These are phyloP conservation scores for Gobio gobio DNA, from an alignment of 2,113 vertebrate genomes.

Conservation along the genomic window DNA sequence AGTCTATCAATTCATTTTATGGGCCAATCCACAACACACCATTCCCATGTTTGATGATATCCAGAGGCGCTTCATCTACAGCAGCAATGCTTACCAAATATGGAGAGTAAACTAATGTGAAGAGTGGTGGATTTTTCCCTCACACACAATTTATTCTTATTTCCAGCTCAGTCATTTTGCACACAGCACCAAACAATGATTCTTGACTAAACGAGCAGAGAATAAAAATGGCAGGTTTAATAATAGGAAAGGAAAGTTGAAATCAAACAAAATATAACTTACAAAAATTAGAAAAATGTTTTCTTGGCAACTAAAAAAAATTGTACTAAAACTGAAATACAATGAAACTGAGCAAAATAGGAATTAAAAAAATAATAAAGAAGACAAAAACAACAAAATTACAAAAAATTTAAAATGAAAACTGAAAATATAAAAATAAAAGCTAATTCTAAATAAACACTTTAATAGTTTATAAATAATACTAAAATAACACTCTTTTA, in stretches of 20 bases:
- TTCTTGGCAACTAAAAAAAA: neutral
- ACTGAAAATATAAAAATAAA: too few relatives aligned
- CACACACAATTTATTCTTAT: constrained; percentile 14
- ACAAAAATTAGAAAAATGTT: neutral
- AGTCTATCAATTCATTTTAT: constrained; percentile 19
- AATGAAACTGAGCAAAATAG: neutral
- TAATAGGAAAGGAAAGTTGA: neutral
- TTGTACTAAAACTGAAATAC: neutral
- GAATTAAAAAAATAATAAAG: neutral
- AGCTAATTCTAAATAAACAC: too few relatives aligned
- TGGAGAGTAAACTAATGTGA: constrained; percentile 42
- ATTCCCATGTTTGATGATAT: constrained; percentile 29
- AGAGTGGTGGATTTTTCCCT: neutral
- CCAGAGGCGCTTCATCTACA: constrained; percentile 5
- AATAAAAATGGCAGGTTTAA: neutral
- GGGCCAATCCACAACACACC: neutral
- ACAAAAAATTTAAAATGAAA: too few relatives aligned
- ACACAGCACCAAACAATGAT: neutral
- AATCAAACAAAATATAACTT: neutral
- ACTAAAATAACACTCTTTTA: too few relatives aligned
- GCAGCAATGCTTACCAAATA: constrained; percentile 42
- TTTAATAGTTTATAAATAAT: too few relatives aligned
- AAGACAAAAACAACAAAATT: too few relatives aligned
- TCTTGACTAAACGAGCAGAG: neutral
- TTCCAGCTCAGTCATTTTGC: neutral